These are phyloP conservation scores for Neogale vison DNA, from an alignment of 2,113 vertebrate species.

Conservation along the genomic window DNA sequence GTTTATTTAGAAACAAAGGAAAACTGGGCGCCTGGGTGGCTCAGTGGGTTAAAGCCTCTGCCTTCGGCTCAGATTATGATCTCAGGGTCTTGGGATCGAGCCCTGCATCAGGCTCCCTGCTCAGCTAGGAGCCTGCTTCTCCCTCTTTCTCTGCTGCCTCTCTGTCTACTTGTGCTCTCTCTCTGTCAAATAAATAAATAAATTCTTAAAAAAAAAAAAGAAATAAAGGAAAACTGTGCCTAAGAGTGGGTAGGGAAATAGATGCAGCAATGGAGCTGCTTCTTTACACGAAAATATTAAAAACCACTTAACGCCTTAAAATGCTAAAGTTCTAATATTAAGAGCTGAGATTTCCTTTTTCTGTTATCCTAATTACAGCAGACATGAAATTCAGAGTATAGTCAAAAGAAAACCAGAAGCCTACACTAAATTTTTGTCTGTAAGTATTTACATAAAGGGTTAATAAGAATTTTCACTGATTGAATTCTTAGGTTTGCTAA, in stretches of 20 bases:
- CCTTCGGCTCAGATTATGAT: too few relatives aligned
- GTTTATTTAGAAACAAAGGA: slow-evolving; percentile 8
- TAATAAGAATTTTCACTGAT: neutral
- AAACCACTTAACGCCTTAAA: neutral
- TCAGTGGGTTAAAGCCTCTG: too few relatives aligned
- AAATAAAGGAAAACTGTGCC: neutral
- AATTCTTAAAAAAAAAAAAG: too few relatives aligned
- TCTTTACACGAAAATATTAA: neutral
- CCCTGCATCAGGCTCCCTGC: too few relatives aligned
- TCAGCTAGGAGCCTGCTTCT: too few relatives aligned
- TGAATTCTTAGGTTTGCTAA: neutral
- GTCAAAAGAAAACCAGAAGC: neutral
- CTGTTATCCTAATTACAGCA: neutral
- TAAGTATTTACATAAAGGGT: neutral
- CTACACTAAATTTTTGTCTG: neutral
- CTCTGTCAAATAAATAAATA: too few relatives aligned
- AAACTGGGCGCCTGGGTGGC: neutral
- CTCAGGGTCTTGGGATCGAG: too few relatives aligned
- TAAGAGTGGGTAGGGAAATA: neutral
- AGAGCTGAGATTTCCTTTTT: neutral
- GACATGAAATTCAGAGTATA: neutral
- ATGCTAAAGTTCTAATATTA: neutral
- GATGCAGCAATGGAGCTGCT: neutral
- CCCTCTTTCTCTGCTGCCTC: too few relatives aligned
- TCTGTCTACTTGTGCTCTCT: too few relatives aligned